Evolutionary conservation across 2,888 invertebrate genomes (phyloP), one percentile per base, ranked within the genome.

Genomic region (Malthinus seriepunctatus): DNA sequence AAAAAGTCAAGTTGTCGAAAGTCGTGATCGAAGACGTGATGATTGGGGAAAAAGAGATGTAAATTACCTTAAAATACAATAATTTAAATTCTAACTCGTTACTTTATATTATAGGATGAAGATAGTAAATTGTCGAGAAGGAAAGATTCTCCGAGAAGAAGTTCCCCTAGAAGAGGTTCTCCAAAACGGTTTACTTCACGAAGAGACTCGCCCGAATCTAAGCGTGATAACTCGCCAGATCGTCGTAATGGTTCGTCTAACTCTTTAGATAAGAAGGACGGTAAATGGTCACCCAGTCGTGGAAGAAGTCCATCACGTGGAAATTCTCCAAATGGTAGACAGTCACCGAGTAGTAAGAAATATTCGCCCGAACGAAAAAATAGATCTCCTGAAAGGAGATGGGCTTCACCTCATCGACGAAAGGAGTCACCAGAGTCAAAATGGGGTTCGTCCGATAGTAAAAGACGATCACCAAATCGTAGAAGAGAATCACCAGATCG

Each of bases 31-130:
- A 45, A 57, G 64, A 60, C 51, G 65, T 8, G 35, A 64, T 56
- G 58, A 60, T 32, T 55, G 62, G 58, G 57, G 58, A 12, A 62
- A 53, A 56, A 54, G 51, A 42, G 65, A 66, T 37, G 68, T 65
- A 61, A 44, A 50, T 8, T 39, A n/a, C 12, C 7, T 35, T 14
- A 34, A 9, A 33, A 32, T 61, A 39, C 52, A 11, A 3, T 31
- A 23, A 8, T 7, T 32, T 11, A 47, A 38, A 10, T 23, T 15
- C 1, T 8, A 12, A n/a, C n/a, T 45, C 8, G 15, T 56, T 38
- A 23, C 32, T 53, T 44, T 39, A 14, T 42, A 34, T 39, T 59
- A 10, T 32, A 54, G 53, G 46, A 54, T 1, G 52, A 57, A 32
- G 42, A 45, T 44, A n/a, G 14, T 34, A 52, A 35, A 47, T 51